Percentiles rank a stretch among this genome's conserved stretches.
These are phyloP conservation scores for Chaenodraco wilsoni DNA, from an alignment of 2,797 vertebrate species.

Conservation along the genomic window DNA sequence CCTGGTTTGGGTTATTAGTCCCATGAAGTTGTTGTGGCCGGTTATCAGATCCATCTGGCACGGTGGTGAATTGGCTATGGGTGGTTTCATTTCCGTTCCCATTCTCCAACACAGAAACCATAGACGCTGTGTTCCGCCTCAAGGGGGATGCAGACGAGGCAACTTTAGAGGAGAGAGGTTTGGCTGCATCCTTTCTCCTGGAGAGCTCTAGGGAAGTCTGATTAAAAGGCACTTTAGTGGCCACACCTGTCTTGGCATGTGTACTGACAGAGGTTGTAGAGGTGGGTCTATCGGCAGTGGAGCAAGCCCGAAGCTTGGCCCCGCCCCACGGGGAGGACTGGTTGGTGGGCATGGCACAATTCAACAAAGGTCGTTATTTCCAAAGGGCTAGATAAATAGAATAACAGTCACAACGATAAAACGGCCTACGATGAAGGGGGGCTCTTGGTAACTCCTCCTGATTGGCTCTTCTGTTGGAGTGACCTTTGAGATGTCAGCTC, in stretches of 20 bases:
- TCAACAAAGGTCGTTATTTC: slow-evolving; percentile 4
- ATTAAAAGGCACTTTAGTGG: slow-evolving; percentile 87
- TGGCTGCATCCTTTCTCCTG: slow-evolving; percentile 48
- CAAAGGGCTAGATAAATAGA: slow-evolving; percentile 38
- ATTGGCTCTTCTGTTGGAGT: slow-evolving; percentile 66
- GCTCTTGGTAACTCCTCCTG: slow-evolving; percentile 10
- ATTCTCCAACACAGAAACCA: background rate
- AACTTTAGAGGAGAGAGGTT: slow-evolving; percentile 27
- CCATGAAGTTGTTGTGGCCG: slow-evolving; percentile 13
- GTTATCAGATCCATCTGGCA: slow-evolving; percentile 31
- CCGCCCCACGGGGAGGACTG: slow-evolving; percentile 79
- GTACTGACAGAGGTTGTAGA: slow-evolving; percentile 24
- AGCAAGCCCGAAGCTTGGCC: slow-evolving; percentile 74
- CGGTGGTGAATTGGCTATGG: slow-evolving; percentile 33
- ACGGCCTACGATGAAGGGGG: slow-evolving; percentile 43
- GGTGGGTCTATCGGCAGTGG: slow-evolving; percentile 73
- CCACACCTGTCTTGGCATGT: slow-evolving; percentile 32
- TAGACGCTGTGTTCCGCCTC: slow-evolving; percentile 21
- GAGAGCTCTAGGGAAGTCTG: slow-evolving; percentile 66
- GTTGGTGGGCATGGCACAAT: slow-evolving; percentile 81
- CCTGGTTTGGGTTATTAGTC: slow-evolving; percentile 21
- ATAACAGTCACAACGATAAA: slow-evolving; percentile 5
- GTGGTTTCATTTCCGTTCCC: background rate
- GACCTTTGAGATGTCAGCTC: slow-evolving; percentile 65
- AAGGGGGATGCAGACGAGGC: slow-evolving; percentile 30